Base-by-base conservation (phyloP, 53 echinoderm and acorn worm species). In the Luidia sarsii region DNA sequence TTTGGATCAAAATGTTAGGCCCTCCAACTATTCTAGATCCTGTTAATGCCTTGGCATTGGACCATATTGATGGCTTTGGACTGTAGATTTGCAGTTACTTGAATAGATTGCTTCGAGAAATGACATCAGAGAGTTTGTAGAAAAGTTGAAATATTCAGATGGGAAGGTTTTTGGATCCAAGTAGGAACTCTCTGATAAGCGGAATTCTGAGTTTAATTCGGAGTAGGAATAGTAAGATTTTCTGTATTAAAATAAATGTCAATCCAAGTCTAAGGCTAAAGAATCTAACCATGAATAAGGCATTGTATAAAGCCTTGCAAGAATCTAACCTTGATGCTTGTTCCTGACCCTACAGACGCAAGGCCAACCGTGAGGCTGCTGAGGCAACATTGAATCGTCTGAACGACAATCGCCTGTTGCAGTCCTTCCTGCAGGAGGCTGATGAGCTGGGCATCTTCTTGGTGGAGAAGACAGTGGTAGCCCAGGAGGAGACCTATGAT, bases 371-470 rank as follows among this genome's bases (percentile, higher is more conserved):
- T 35, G 77, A 83, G 48, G 90, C 88, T n/a, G 93, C 96, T 5
- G 96, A 96, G 66, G 85, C 68, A 19, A 90, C 90, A 36, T 70
- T 93, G 3, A 93, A 87, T 59, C 90, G 91, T 50, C 89, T 96
- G 43, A 85, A 73, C 35, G 96, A 96, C 81, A 90, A 96, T 83
- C 90, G 92, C 28, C 93, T 90, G 22, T 86, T 96, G 68, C 96
- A 96, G 79, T 85, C 90, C 70, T 96, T 89, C 93, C 83, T 96
- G 29, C 90, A 96, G 73, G 96, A 95, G 68, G 90, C 96, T 24
- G 96, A 96, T 65, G 96, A 95, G 68, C 77, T 93, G 20, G 90
- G 91, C 57, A 85, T 90, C 55, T 96, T 90, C 88, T 83, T 96
- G 32, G 93, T 87, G 32, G 96, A 96, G 90, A 96, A 96, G 93